Conservation (phyloP, 2,888 invertebrate genomes). For the Oscheius sp. region DNA sequence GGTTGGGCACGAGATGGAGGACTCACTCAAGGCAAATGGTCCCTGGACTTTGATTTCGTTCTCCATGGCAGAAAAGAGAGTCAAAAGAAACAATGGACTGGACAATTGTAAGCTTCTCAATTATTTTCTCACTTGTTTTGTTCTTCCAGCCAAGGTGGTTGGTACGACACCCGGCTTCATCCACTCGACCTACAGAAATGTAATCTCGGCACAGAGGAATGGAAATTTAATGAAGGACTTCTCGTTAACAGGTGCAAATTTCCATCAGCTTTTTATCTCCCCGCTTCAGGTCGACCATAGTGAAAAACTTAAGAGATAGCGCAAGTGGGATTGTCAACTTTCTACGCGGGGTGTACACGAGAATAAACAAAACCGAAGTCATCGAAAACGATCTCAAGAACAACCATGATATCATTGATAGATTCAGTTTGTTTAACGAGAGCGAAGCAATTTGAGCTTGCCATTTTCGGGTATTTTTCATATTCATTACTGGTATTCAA, state of each 20-base stretch:
- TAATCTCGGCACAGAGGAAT: conserved; percentile 1
- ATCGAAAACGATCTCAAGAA: conserved; percentile 27
- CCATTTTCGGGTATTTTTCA: no score
- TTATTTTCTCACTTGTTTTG: neutral
- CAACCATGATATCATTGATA: conserved; percentile 23
- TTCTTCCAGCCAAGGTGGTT: neutral
- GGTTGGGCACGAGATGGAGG: conserved; percentile 46
- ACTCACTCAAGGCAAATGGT: conserved; percentile 40
- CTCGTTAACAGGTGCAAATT: conserved; percentile 9
- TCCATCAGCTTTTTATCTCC: neutral
- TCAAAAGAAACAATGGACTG: conserved; percentile 15
- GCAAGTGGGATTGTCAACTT: conserved; percentile 19
- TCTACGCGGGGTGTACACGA: conserved; percentile 18
- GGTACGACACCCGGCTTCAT: conserved; percentile 20
- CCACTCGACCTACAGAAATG: conserved; percentile 23
- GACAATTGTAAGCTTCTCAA: neutral
- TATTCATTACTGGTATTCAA: no score
- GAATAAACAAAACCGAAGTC: conserved; percentile 28
- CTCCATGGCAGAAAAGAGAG: conserved; percentile 44
- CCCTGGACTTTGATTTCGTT: conserved; percentile 45
- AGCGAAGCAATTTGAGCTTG: no score
- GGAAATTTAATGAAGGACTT: conserved; percentile 13
- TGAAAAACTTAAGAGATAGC: conserved; percentile 12
- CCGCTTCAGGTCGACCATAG: conserved; percentile 3
- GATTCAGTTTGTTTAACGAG: conserved; percentile 11